These are phyloP conservation scores for Globodera rostochiensis DNA, from an alignment of 1,140 invertebrate genomes.

Conservation along the genomic window DNA sequence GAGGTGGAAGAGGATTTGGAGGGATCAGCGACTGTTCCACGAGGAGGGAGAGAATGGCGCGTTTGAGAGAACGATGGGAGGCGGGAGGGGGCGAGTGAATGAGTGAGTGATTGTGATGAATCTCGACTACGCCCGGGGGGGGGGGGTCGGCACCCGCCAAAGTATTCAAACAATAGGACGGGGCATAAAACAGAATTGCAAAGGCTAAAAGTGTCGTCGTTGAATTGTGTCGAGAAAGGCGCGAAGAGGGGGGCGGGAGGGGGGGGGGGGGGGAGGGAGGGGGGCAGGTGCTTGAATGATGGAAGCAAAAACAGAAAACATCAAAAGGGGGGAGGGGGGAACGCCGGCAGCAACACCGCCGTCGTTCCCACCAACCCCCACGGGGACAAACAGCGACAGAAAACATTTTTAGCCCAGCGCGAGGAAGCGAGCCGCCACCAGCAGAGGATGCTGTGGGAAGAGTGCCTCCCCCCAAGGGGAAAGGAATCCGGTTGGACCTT, in stretches of 20 bases:
- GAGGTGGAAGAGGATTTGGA: slow-evolving; percentile 1
- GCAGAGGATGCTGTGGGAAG: background rate
- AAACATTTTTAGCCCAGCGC: background rate
- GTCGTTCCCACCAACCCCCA: background rate
- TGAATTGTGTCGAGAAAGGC: background rate
- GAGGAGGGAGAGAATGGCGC: too few species aligned
- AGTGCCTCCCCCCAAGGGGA: background rate
- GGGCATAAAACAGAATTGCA: too few species aligned
- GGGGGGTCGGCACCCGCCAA: too few species aligned
- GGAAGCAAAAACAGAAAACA: background rate
- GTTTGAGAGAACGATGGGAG: too few species aligned
- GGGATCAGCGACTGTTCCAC: background rate
- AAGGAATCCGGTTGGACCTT: slow-evolving; percentile 10
- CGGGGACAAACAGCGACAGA: background rate
- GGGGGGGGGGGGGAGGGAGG: background rate
- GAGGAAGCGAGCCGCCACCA: slow-evolving; percentile 2
- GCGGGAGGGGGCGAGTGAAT: background rate
- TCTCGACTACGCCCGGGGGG: background rate
- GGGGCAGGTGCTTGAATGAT: background rate
- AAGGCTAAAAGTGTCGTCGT: too few species aligned
- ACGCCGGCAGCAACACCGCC: too few species aligned
- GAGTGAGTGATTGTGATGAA: background rate
- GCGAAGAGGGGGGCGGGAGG: too few species aligned
- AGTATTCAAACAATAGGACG: too few species aligned
- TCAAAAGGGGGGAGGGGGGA: background rate